Evolutionary conservation across 2,797 vertebrate species (phyloP).

Genomic region (Eospalax fontanierii): DNA sequence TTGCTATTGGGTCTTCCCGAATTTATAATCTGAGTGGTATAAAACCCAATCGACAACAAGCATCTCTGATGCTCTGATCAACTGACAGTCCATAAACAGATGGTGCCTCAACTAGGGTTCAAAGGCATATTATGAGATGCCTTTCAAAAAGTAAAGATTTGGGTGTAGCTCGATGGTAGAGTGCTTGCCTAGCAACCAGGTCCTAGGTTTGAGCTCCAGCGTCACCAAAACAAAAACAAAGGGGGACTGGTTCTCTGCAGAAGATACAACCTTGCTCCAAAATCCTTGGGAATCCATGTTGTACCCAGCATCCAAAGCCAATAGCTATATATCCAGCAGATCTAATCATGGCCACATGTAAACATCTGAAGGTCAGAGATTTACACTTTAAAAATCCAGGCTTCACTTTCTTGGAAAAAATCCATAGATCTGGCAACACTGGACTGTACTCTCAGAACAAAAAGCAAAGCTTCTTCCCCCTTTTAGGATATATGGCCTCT

Average conservation of each 20-base stretch:
- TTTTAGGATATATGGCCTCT: neutral
- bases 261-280: neutral
- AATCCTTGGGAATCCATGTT: neutral
- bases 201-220: neutral
- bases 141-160: no score
- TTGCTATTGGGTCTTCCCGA: neutral
- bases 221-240: neutral
- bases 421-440: neutral
- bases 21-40: neutral
- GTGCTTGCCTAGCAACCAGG: no score
- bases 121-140: neutral
- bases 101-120: neutral
- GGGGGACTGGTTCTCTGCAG: neutral
- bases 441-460: neutral
- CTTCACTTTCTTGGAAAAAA: neutral
- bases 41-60: neutral
- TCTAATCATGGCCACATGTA: neutral
- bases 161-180: no score
- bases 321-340: neutral
- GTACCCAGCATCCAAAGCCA: neutral
- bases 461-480: neutral
- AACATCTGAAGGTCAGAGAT: neutral
- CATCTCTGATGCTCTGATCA: neutral
- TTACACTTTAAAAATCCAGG: neutral
- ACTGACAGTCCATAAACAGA: neutral